Evolutionary conservation across 2,888 invertebrate species (phyloP).

Genomic region (Ichneumon xanthorius): DNA sequence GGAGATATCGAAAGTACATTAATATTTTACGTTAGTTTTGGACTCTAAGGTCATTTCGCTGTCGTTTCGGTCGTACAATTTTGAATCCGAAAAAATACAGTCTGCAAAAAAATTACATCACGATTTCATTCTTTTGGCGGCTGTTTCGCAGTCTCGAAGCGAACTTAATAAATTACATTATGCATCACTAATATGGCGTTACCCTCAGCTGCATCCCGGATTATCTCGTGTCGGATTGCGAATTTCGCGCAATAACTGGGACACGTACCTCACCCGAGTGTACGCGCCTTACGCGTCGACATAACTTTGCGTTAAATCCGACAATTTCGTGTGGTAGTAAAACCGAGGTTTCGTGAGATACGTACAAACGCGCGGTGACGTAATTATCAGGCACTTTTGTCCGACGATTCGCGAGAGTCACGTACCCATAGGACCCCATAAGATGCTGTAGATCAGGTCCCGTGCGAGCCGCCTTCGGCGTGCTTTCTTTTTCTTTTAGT

Average conservation of each 20-base stretch:
- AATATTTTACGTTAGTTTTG: too few relatives aligned
- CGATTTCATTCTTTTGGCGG: background rate
- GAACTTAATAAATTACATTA: background rate
- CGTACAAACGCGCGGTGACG: conserved; percentile 70
- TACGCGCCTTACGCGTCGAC: background rate
- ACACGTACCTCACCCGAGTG: background rate
- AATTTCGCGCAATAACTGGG: background rate
- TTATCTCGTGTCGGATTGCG: background rate
- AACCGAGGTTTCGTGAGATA: conserved; percentile 59
- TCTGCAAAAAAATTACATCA: background rate
- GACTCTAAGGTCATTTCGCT: too few relatives aligned
- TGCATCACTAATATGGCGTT: background rate
- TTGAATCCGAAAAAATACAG: too few relatives aligned
- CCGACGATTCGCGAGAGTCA: conserved; percentile 63
- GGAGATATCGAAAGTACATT: too few relatives aligned
- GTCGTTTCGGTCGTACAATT: too few relatives aligned
- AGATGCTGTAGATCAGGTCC: conserved; percentile 58
- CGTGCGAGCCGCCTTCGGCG: conserved; percentile 67
- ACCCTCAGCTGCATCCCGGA: background rate
- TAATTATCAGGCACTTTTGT: conserved; percentile 74
- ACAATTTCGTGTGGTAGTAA: conserved; percentile 35
- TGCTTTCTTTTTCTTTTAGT: conserved; percentile 25
- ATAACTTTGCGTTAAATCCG: conserved; percentile 10
- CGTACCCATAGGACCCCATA: conserved; percentile 63
- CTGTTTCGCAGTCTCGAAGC: background rate